A percentile compares a stretch with the other conserved stretches of the same genome.
phyloP scores from a whole-genome alignment of 2,113 vertebrate genomes.

The Poecilia latipinna region DNA sequence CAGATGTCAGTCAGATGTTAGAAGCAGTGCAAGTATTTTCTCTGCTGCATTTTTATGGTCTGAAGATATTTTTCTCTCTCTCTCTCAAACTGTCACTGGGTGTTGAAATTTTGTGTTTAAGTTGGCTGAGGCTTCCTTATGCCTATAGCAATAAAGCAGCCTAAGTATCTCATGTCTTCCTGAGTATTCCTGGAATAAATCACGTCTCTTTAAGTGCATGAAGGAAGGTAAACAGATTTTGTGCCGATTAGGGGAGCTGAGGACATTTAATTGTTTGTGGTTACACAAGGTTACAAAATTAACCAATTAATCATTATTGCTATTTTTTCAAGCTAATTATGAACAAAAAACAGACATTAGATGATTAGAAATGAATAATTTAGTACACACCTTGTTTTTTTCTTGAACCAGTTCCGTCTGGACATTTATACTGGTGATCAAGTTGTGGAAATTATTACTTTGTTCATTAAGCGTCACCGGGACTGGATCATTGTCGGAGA shows the following conservation, averaged over 20 bases:
- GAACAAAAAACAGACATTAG: not conserved
- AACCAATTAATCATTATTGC: not conserved
- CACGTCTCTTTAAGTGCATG: not conserved
- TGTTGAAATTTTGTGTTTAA: not conserved
- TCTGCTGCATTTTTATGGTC: not conserved
- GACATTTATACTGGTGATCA: conserved; percentile 57
- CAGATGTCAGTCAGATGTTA: not conserved
- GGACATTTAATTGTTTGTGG: not conserved
- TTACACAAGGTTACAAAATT: not conserved
- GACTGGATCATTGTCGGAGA: conserved; percentile 7
- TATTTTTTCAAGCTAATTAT: not conserved
- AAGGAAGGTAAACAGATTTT: not conserved
- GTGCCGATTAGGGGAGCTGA: too few relatives aligned
- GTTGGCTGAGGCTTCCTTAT: not conserved
- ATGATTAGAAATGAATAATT: not conserved
- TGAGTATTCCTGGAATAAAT: not conserved
- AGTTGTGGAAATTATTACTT: conserved; percentile 60
- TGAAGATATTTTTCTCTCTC: not conserved
- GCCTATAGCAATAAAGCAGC: too few relatives aligned
- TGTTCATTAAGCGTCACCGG: conserved; percentile 24
- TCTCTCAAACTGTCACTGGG: not conserved
- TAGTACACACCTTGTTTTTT: conserved; percentile 77
- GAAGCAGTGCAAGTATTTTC: conserved; percentile 3
- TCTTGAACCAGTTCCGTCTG: conserved; percentile 56
- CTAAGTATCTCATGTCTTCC: not conserved